These are phyloP conservation scores for Orthonevra nobilis DNA, from an alignment of 2,888 invertebrate species.

Conservation along the genomic window DNA sequence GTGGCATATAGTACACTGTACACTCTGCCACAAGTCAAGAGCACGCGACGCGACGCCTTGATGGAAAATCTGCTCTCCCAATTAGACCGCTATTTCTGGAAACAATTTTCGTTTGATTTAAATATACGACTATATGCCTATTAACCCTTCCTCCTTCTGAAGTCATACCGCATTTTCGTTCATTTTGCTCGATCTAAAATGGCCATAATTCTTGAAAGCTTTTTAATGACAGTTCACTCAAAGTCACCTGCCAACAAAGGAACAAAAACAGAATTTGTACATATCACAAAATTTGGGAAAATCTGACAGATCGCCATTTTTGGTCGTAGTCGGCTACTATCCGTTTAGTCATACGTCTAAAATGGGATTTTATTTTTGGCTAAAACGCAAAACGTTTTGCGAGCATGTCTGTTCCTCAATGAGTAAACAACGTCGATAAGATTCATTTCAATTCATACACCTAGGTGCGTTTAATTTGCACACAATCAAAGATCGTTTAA, in stretches of 20 bases:
- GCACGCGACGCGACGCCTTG: conserved; percentile 54
- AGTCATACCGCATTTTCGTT: too few species aligned
- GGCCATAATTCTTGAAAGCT: conserved; percentile 39
- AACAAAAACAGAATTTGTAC: not conserved
- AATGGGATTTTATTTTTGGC: conserved; percentile 42
- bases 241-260: too few species aligned
- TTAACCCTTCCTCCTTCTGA: too few species aligned
- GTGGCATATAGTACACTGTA: not conserved
- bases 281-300: not conserved
- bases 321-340: conserved; percentile 43
- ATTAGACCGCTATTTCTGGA: conserved; percentile 29
- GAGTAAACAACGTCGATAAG: conserved; percentile 17
- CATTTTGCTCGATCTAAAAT: conserved; percentile 33
- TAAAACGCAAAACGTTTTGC: conserved; percentile 8
- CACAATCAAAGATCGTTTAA: too few species aligned
- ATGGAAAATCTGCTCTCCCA: not conserved
- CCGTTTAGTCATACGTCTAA: conserved; percentile 61
- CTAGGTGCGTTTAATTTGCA: too few species aligned
- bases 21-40: conserved; percentile 51
- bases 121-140: too few species aligned
- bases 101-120: conserved; percentile 10
- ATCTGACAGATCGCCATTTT: conserved; percentile 56
- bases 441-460: conserved; percentile 16
- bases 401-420: conserved; percentile 22
- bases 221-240: conserved; percentile 25